phyloP scores from a whole-genome alignment of 1,140 invertebrate genomes.

The Artemia franciscana region DNA sequence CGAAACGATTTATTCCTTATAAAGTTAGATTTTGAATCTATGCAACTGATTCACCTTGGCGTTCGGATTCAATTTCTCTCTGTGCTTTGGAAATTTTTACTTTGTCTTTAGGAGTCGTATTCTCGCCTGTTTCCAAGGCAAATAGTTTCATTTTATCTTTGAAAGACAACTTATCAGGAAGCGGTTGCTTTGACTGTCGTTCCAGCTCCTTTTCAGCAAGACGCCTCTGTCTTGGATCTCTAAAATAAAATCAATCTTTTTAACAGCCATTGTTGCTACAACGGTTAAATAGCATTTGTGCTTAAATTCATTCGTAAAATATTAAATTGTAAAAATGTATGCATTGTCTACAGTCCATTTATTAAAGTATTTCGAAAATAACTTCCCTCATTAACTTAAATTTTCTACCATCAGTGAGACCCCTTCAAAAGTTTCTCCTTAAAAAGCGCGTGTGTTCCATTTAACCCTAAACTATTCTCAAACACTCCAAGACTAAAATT shows the following conservation, averaged over 20 bases:
- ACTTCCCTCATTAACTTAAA: too few relatives aligned
- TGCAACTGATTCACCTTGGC: neutral
- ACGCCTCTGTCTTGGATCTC: constrained; percentile 56
- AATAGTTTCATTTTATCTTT: constrained; percentile 96
- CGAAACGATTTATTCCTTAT: too few relatives aligned
- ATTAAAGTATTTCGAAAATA: too few relatives aligned
- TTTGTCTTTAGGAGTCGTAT: constrained; percentile 64
- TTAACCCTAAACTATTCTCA: too few relatives aligned
- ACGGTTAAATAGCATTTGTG: neutral
- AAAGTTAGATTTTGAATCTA: too few relatives aligned
- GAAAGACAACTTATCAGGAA: constrained; percentile 72
- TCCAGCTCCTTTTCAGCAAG: constrained; percentile 51
- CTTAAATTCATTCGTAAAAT: too few relatives aligned
- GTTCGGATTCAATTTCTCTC: constrained; percentile 46
- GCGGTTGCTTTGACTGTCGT: constrained; percentile 33
- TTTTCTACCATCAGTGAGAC: too few relatives aligned
- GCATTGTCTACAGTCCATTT: too few relatives aligned
- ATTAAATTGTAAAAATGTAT: too few relatives aligned
- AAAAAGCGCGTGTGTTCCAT: too few relatives aligned
- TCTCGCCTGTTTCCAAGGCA: constrained; percentile 69
- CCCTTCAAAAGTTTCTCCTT: too few relatives aligned
- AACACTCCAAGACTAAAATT: too few relatives aligned
- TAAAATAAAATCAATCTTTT: constrained; percentile 18
- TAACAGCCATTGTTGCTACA: neutral
- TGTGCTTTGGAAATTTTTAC: constrained; percentile 79